Percentiles rank a stretch among this genome's conserved stretches.
phyloP scores from a whole-genome alignment of 2,797 vertebrate species.

The Mormyrus hasselquistii region DNA sequence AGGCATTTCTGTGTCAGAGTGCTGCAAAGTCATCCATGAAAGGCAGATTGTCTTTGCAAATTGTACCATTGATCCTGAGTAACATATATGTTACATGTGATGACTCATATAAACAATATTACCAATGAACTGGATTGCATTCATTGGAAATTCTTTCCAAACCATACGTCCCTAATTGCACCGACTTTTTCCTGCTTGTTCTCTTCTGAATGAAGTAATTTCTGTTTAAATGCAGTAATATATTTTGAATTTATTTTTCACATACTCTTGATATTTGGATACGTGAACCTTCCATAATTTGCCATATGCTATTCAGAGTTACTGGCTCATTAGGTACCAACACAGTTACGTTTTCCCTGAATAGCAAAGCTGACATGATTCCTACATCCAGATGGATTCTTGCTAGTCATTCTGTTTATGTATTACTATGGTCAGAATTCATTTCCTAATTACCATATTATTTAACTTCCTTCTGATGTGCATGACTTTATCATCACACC shows the following conservation, averaged over 20 bases:
- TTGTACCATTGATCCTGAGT: background rate
- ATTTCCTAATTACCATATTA: conserved; percentile 26
- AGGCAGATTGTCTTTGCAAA: conserved; percentile 6
- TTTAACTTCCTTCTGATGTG: conserved; percentile 20
- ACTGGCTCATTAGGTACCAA: conserved; percentile 56
- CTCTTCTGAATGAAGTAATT: background rate
- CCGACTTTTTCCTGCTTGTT: background rate
- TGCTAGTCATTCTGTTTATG: conserved; percentile 20
- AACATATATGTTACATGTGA: background rate
- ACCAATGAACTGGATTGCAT: background rate
- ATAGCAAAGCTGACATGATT: conserved; percentile 42
- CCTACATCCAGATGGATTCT: conserved; percentile 44
- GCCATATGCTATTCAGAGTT: conserved; percentile 56
- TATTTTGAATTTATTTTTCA: conserved; percentile 23
- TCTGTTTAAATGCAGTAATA: background rate
- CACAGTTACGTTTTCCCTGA: conserved; percentile 47
- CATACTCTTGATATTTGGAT: conserved; percentile 46
- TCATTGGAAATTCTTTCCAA: background rate
- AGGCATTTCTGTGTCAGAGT: conserved; percentile 23
- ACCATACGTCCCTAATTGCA: background rate
- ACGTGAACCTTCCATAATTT: conserved; percentile 47
- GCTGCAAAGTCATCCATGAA: conserved; percentile 28
- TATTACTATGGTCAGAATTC: conserved; percentile 20
- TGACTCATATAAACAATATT: background rate
- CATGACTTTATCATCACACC: conserved; percentile 7